Evolutionary conservation across 2,113 vertebrate genomes (phyloP).

Genomic region (Tyto alba): DNA sequence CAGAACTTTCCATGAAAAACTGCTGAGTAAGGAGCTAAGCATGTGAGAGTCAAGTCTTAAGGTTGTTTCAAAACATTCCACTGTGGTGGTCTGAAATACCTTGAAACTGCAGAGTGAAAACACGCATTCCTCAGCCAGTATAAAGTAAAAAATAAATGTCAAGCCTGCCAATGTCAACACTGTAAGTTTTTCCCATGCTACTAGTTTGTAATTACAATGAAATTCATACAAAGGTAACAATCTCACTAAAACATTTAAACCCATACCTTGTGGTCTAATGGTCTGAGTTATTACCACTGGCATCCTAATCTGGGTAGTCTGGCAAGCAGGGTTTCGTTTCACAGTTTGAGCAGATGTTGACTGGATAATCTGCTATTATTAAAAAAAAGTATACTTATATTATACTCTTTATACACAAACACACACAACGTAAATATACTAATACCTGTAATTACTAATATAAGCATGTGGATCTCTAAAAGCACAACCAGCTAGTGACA

Average conservation of each 20-base stretch:
- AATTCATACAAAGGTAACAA: slow-evolving; percentile 55
- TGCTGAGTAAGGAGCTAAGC: neutral
- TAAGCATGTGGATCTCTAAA: slow-evolving; percentile 32
- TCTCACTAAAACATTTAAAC: slow-evolving; percentile 57
- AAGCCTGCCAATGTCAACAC: slow-evolving; percentile 7
- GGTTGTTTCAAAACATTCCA: neutral
- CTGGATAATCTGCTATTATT: slow-evolving; percentile 65
- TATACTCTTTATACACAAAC: slow-evolving; percentile 64
- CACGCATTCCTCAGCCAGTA: slow-evolving; percentile 8
- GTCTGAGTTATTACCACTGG: slow-evolving; percentile 83
- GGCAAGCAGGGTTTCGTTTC: slow-evolving; percentile 70
- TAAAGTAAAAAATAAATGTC: neutral
- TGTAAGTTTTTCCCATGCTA: neutral
- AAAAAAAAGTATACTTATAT: slow-evolving; percentile 57
- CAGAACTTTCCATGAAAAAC: neutral
- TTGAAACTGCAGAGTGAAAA: neutral
- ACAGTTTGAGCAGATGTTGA: slow-evolving; percentile 73
- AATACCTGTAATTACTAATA: slow-evolving; percentile 34
- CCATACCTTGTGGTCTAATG: slow-evolving; percentile 77
- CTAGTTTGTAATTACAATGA: slow-evolving; percentile 11
- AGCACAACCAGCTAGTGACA: slow-evolving; percentile 48
- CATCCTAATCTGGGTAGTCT: slow-evolving; percentile 80
- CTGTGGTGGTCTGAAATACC: neutral
- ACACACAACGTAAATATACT: slow-evolving; percentile 52
- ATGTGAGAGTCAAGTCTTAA: neutral